Evolutionary conservation across 2,113 vertebrate species (phyloP), one percentile per base, ranked within the genome.

Genomic region (Catharus minimus): DNA sequence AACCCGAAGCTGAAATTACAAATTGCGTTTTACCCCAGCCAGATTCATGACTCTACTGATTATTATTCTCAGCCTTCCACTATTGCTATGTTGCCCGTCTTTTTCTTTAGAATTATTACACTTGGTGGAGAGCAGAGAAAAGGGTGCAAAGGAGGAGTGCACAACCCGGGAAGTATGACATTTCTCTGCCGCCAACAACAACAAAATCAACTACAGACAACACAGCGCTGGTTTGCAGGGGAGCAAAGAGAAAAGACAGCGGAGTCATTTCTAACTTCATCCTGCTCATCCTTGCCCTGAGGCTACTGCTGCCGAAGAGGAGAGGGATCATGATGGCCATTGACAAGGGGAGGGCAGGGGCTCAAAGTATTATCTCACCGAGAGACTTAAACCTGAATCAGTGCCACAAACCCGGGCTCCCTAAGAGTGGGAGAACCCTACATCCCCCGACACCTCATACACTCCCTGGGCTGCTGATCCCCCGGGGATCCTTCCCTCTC

Each of bases 41-140:
- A 97, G 92, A 96, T 74, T 90, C 98, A 98, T 98, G 96, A 97
- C 97, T 96, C 96, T 82, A 93, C 97, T 95, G 97, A 97, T 96
- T 94, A 97, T 95, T 95, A 93, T 97, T 95, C 93, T 98, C 97
- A 97, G 98, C 97, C 97, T 98, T 98, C 93, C 95, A 84, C 97
- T 99, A 98, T 93, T 98, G 98, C 98, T 98, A 97, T 96, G 97
- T 96, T 97, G 97, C 95, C 98, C 88, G 97, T 95, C 95, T 95
- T 86, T 84, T 95, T 90, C 41, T 86, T 90, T 43, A 91, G 16
- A 82, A 90, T 77, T 84, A 93, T 95, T 96, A 97, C 92, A 95
- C 96, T 97, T 97, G 97, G 97, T 97, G 96, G 95, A 96, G 78
- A 96, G 96, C 97, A 97, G 93, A 97, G 97, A 97, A 96, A 95